Evolutionary conservation across 2,888 invertebrate species (phyloP), one percentile per base, ranked within the genome.

Genomic region (Melanotus villosus): DNA sequence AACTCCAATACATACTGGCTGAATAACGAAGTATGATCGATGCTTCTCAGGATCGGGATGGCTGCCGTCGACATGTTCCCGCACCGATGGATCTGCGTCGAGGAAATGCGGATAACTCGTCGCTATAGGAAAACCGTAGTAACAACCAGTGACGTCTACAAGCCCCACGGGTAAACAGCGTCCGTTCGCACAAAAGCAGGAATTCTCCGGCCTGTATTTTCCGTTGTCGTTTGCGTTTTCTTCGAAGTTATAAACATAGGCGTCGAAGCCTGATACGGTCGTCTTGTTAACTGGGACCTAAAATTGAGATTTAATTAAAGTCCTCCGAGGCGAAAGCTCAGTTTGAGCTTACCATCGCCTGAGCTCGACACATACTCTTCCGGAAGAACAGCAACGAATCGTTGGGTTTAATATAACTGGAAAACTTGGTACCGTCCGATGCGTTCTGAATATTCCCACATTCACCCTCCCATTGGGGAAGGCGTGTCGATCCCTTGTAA

Each of bases 111-210:
- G 96, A 83, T 93, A 94, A 38, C 96, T 95, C 4, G 96, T 85
- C 0, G 94, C 93, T 45, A 96, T 95, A 0, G 96, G 96, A 81
- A 96, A 96, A 0, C 96, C 95, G 79, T 95, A 96, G 84, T 96
- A 96, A 79, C 96, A 96, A 58, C 92, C 92, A 0, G 92, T 90
- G 34, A 96, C 95, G 80, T 96, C 96, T 21, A 95, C 87, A 1
- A 96, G 83, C 4, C 96, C 96, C 32, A 87, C 84, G 1, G 91
- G 91, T 12, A 94, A 86, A 79, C 95, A 95, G 70, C 87, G 85
- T 18, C 87, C 89, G 36, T 90, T 82, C 72, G 91, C 87, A 78
- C 97, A 96, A 84, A 92, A 96, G 78, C 96, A 96, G 76, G 91
- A 90, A 83, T 96, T 96, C 0, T 91, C 89, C n/a, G 90, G 85